Evolutionary conservation across 2,888 invertebrate species (phyloP), one percentile per base, ranked within the genome.

Genomic region (Philopedon plagiatum): DNA sequence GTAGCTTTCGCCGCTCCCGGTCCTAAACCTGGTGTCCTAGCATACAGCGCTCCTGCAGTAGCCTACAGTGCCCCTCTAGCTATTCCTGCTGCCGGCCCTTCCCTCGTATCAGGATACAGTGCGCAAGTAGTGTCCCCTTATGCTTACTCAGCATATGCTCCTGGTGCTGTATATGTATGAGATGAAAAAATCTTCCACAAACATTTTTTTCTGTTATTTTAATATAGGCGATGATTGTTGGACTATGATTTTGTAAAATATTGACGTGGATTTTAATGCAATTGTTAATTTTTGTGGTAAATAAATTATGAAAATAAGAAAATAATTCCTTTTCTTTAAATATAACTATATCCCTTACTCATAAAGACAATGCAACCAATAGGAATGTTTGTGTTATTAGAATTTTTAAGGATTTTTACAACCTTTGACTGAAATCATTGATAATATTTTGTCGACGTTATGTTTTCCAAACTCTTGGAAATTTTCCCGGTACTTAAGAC

Each of bases 1-100:
- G 56, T 69, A 37, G 74, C 63, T 18, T 62, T 64, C 26, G 73
- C 71, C n/a, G 70, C 60, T 11, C 71, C 76, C 41, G 69, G 67
- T 11, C 73, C 76, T 9, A 56, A 68, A 67, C 41, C 72, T 0
- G 51, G 49, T 29, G 62, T 62, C 18, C 39, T 62, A 11, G 75
- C 71, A 5, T 75, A 76, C 62, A 58, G 71, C 15, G 60, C 73
- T 4, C 64, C 67, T 3, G 46, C 41, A 5, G 54, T 65, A 7
- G 49, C 72, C 15, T 73, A 76, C 61, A 58, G 71, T n/a, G 62
- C 72, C 8, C 61, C 46, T 2, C 26, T 51, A 18, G 61, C 63
- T 15, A n/a, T n/a, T n/a, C 60, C 58, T 41, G 46, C 57, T n/a
- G 19, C 34, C 18, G 49, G 32, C 5, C 41, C 63, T 11, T 71